phyloP scores from a whole-genome alignment of 1,140 invertebrate genomes.

The Archegozetes longisetosus region DNA sequence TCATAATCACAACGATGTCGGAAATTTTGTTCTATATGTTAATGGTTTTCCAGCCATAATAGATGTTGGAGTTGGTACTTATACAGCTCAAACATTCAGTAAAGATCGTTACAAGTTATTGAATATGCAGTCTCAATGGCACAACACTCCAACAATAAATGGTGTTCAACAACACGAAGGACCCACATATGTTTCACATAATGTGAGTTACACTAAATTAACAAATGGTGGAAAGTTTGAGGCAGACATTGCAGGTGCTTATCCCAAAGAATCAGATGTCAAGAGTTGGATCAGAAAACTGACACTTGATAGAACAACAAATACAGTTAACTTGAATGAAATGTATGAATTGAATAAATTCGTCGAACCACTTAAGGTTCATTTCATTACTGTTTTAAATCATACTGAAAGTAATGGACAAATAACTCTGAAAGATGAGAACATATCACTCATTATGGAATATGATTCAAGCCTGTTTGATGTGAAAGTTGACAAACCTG shows the following conservation, averaged over 20 bases:
- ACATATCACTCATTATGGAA: background rate
- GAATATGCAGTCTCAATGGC: background rate
- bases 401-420: background rate
- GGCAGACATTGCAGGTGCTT: constrained; percentile 6
- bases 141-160: background rate
- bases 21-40: background rate
- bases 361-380: background rate
- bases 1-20: constrained; percentile 10
- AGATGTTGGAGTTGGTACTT: constrained; percentile 1
- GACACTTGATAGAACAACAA: background rate
- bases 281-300: background rate
- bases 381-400: background rate
- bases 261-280: background rate
- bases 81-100: background rate
- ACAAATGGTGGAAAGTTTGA: background rate
- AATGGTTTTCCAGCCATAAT: background rate
- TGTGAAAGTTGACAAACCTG: background rate
- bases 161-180: constrained; percentile 3
- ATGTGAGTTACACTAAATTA: background rate
- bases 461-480: background rate
- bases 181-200: background rate
- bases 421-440: background rate
- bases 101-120: background rate
- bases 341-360: background rate
- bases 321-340: background rate